Base-by-base conservation (phyloP, 2,797 vertebrate genomes). In the Thamnophis elegans region DNA sequence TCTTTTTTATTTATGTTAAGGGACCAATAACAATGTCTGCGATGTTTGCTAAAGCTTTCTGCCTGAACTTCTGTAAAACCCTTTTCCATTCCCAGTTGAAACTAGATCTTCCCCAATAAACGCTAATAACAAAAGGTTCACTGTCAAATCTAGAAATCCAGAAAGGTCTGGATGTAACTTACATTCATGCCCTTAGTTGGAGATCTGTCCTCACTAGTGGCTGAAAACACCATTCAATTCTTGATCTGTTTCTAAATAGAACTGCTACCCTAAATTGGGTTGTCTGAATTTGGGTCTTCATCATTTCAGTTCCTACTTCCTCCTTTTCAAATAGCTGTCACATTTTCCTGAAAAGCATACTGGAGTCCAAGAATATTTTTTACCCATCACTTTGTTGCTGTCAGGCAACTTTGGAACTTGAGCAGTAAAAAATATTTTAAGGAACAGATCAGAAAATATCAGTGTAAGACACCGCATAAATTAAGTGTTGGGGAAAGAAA, bases 31-130 rank as follows among this genome's bases (percentile, higher is more conserved):
- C 42, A 6, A 32, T 2, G 36, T 82, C 78, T 47, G 78, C 20
- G 20, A 87, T 26, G 6, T 32, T 88, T 96, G 93, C 94, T 95
- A 94, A 95, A 42, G 13, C 36, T 56, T 59, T 54, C 1, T 55
- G 36, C 4, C 54, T 78, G 59, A 68, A n/a, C 14, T 85, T 65
- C 32, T 56, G 18, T 20, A 32, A 3, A 36, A 7, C 26, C 11
- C 25, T n/a, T 53, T 32, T 36, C n/a, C 25, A 20, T 59, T 58
- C 55, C 55, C 56, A 36, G 32, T 14, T 60, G 28, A 51, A 85
- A 9, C 8, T 47, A 12, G 36, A 25, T 82, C 78, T 82, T 47
- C 1, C 9, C 3, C 20, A 5, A 82, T 82, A 82, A 82, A 82
- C 10, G 4, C 36, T 82, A 82, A 22, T 82, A 47, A 82, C 36